Base-by-base conservation (phyloP, 2,888 invertebrate species). In the Nemurella pictetii region DNA sequence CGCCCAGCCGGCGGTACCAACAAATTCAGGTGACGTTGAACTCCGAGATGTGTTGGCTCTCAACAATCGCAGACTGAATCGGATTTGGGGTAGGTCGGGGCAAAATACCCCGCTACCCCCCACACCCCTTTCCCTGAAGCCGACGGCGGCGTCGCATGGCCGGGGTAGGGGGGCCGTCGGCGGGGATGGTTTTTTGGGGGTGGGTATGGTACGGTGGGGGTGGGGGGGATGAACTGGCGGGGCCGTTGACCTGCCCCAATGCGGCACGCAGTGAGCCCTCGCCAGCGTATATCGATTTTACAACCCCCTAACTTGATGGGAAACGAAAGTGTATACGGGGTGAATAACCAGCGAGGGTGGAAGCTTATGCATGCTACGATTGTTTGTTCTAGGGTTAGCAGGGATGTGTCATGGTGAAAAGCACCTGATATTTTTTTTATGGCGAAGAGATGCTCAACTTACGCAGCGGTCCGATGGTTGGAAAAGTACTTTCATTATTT, bases 321-420 rank as follows among this genome's bases (percentile, higher is more conserved):
- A 82, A 82, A 82, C 28, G 82, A 82, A 82, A 82, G 82, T 82
- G 82, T 28, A 20, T n/a, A n/a, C n/a, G 78, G 78, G 75, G 78
- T 30, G 78, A 30, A 30, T 30, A 78, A 30, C 26, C 29, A 20
- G 20, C 55, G 55, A 12, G 12, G 5, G 55, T 12, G 55, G 55
- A 12, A 55, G 55, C n/a, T 55, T 55, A 55, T 55, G 55, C 9
- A 20, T 55, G 55, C 12, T 3, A n/a, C n/a, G n/a, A n/a, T n/a
- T n/a, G n/a, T n/a, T n/a, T n/a, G n/a, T n/a, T n/a, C n/a, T n/a
- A n/a, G n/a, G n/a, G n/a, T n/a, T n/a, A n/a, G n/a, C n/a, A n/a
- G n/a, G n/a, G n/a, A n/a, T n/a, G n/a, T n/a, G n/a, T n/a, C n/a
- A n/a, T n/a, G n/a, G n/a, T n/a, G n/a, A n/a, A n/a, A n/a, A n/a